Percentiles rank a stretch among this genome's conserved stretches.
Conservation (phyloP, 2,113 vertebrate species). For the Podarcis muralis region DNA sequence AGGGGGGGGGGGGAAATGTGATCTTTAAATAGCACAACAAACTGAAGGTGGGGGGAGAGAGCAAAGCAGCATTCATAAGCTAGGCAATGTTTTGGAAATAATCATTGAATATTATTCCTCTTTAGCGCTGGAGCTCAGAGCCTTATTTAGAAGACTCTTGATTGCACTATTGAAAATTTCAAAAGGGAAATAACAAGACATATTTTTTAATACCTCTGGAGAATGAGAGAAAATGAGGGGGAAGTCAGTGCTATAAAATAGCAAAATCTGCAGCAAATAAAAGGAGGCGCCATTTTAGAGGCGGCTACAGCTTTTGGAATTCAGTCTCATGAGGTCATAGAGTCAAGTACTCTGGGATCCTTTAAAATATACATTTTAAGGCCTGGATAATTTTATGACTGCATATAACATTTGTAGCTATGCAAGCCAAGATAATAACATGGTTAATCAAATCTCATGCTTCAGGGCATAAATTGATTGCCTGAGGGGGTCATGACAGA, state of each 20-base stretch:
- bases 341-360: constrained; percentile 27
- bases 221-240: constrained; percentile 26
- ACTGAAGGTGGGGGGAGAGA: neutral
- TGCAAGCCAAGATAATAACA: constrained; percentile 58
- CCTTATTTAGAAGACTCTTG: neutral
- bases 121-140: neutral
- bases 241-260: constrained; percentile 11
- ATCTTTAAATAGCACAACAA: neutral
- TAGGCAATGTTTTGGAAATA: neutral
- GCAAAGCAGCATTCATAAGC: neutral
- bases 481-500: constrained; percentile 46
- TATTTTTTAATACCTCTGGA: constrained; percentile 12
- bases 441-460: constrained; percentile 61
- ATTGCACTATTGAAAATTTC: constrained; percentile 18
- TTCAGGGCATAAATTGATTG: constrained; percentile 67
- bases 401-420: constrained; percentile 61
- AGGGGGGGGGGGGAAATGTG: too few relatives aligned
- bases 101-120: neutral
- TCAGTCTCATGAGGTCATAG: constrained; percentile 19
- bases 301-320: neutral
- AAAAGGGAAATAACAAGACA: neutral
- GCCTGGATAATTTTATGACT: constrained; percentile 52
- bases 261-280: constrained; percentile 44
- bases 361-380: constrained; percentile 40
- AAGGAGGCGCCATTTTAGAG: neutral